Percentiles rank a stretch among this genome's conserved stretches.
These are phyloP conservation scores for Drosophila recens DNA, from an alignment of 2,888 invertebrate species.

Conservation along the genomic window DNA sequence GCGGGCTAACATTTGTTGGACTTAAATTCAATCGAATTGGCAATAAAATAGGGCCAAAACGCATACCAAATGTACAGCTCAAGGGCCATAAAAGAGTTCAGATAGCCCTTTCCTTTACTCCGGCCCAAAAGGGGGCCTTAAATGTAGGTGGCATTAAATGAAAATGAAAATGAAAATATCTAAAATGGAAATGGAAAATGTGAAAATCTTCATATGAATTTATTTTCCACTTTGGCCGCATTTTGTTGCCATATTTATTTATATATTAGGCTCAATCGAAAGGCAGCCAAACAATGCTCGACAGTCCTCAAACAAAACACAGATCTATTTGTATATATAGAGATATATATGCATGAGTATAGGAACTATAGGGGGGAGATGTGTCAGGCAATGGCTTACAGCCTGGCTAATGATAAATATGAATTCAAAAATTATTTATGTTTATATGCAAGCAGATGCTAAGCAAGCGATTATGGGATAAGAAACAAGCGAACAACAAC, in stretches of 20 bases:
- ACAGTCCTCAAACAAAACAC: constrained; percentile 27
- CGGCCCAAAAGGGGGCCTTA: constrained; percentile 13
- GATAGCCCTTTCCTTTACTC: constrained; percentile 7
- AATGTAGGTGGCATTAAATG: constrained; percentile 17
- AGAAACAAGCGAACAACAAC: constrained; percentile 28
- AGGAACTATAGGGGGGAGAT: not conserved
- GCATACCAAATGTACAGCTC: constrained; percentile 33
- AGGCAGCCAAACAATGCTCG: constrained; percentile 56
- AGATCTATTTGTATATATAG: constrained; percentile 4
- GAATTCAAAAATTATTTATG: constrained; percentile 70
- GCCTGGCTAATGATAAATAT: constrained; percentile 68
- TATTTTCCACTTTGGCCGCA: constrained; percentile 70
- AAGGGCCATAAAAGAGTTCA: constrained; percentile 57
- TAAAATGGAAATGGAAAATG: constrained; percentile 3
- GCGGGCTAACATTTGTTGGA: constrained; percentile 50
- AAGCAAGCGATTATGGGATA: constrained; percentile 71
- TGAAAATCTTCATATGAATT: constrained; percentile 44
- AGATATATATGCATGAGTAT: not conserved
- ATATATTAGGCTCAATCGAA: constrained; percentile 68
- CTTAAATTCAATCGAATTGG: constrained; percentile 72
- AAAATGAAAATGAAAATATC: constrained; percentile 15
- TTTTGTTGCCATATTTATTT: constrained; percentile 73
- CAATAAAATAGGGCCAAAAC: constrained; percentile 74
- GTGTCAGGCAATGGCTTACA: constrained; percentile 69
- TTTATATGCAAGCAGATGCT: constrained; percentile 38